Conservation (phyloP, 2,888 invertebrate genomes). For the Polydrusus pterygomalis region DNA sequence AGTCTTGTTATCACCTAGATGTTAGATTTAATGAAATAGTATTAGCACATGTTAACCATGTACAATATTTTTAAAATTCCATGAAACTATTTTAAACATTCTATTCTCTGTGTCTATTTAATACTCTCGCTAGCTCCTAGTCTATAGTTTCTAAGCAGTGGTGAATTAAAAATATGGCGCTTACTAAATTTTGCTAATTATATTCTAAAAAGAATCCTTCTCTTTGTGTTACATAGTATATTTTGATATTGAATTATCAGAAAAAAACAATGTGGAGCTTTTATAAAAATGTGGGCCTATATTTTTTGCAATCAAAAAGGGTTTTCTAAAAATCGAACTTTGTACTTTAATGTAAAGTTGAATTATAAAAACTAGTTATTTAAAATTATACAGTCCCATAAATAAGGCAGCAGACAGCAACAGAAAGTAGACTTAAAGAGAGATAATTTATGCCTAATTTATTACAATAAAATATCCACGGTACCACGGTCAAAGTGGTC, state of each 20-base stretch:
- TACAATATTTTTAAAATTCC: conserved; percentile 26
- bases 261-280: too few relatives aligned
- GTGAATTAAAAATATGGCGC: conserved; percentile 6
- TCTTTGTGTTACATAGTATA: neutral
- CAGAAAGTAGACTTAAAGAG: too few relatives aligned
- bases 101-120: conserved; percentile 39
- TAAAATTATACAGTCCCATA: too few relatives aligned
- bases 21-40: conserved; percentile 42
- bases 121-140: conserved; percentile 18
- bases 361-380: too few relatives aligned
- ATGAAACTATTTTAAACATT: conserved; percentile 24
- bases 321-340: too few relatives aligned
- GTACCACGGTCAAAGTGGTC: too few relatives aligned
- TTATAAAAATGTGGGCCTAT: too few relatives aligned
- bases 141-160: conserved; percentile 36
- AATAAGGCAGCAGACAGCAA: too few relatives aligned
- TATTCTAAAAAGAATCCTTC: neutral
- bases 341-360: too few relatives aligned
- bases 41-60: conserved; percentile 37
- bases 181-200: neutral
- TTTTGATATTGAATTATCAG: neutral
- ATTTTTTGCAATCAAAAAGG: too few relatives aligned
- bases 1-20: conserved; percentile 40
- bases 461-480: too few relatives aligned
- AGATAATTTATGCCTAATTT: too few relatives aligned